Percentiles rank a stretch among this genome's conserved stretches.
phyloP scores from a whole-genome alignment of 2,797 vertebrate genomes.

The Bucorvus abyssinicus region DNA sequence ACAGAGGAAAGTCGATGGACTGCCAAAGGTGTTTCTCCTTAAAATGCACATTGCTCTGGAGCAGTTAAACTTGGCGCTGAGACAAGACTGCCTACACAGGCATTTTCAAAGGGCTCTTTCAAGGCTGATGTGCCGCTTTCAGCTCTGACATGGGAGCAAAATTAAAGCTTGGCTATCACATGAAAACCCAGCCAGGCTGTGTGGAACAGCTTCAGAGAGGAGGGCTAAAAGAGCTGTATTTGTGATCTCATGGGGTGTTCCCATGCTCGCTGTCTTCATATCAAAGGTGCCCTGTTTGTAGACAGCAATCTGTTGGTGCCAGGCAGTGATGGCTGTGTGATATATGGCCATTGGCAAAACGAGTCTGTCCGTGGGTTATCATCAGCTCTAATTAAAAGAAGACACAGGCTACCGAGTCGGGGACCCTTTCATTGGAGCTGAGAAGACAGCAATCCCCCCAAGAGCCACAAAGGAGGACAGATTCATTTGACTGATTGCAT shows the following conservation, averaged over 20 bases:
- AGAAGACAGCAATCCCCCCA: conserved; percentile 76
- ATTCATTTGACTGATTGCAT: conserved; percentile 74
- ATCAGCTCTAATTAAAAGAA: conserved; percentile 81
- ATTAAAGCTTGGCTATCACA: conserved; percentile 80
- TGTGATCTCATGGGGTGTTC: conserved; percentile 73
- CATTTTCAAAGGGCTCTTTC: conserved; percentile 64
- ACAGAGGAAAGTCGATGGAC: neutral
- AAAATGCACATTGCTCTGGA: conserved; percentile 34
- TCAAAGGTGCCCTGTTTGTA: conserved; percentile 83
- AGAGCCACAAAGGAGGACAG: conserved; percentile 71
- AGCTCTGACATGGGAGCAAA: conserved; percentile 77
- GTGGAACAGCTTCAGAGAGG: conserved; percentile 67
- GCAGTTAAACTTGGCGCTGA: conserved; percentile 2
- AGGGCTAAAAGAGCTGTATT: conserved; percentile 69
- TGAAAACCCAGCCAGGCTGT: conserved; percentile 41
- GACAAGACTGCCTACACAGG: neutral
- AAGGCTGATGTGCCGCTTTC: conserved; percentile 53
- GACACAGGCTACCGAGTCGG: conserved; percentile 67
- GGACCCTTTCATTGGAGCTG: conserved; percentile 76
- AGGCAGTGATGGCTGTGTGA: conserved; percentile 72
- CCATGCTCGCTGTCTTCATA: conserved; percentile 74
- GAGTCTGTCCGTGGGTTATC: conserved; percentile 76
- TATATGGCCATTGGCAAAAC: conserved; percentile 79
- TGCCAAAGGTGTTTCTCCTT: conserved; percentile 41
- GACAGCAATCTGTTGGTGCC: conserved; percentile 82